Evolutionary conservation across 2,797 vertebrate genomes (phyloP).

Genomic region (Loriculus beryllinus): DNA sequence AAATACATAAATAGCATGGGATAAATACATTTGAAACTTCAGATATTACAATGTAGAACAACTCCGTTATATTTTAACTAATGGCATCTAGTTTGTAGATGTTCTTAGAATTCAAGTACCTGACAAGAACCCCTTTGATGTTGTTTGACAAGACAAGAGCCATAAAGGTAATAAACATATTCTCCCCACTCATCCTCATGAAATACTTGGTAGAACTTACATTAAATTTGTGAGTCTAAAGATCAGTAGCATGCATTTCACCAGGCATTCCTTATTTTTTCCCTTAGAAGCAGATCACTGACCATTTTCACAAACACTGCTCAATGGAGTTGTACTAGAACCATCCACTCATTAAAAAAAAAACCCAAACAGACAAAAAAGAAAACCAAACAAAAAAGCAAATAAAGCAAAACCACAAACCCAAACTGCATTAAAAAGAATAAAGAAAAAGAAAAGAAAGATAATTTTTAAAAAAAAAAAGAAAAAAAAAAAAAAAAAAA

Average conservation of each 20-base stretch:
- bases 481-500: no score
- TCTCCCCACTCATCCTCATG: background rate
- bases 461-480: no score
- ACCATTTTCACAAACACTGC: background rate
- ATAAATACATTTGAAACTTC: background rate
- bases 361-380: background rate
- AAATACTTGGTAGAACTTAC: background rate
- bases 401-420: background rate
- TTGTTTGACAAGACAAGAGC: background rate
- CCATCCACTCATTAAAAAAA: background rate
- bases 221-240: background rate
- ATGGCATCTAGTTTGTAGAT: background rate
- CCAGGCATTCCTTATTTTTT: background rate
- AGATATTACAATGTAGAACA: background rate
- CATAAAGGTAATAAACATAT: background rate
- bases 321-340: background rate
- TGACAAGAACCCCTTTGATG: background rate
- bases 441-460: background rate
- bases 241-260: background rate
- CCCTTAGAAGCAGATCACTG: background rate
- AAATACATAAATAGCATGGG: background rate
- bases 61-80: background rate
- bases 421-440: accelerated
- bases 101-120: background rate
- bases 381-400: no score